Percentiles rank a stretch among this genome's conserved stretches.
phyloP scores from a whole-genome alignment of 1,140 invertebrate genomes.

The Drosophila ogumai region DNA sequence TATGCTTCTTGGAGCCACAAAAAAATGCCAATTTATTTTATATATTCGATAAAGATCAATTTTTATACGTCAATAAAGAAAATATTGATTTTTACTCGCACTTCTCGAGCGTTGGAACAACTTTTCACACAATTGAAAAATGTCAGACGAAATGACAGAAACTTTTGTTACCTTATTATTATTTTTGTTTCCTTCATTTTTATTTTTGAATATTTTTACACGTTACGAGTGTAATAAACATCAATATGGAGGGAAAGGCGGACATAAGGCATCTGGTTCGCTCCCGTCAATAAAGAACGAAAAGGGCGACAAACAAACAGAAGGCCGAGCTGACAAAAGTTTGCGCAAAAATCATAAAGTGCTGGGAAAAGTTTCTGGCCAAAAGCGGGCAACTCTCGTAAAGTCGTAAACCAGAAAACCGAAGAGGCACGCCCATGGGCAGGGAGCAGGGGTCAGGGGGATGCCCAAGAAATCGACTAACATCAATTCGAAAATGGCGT shows the following conservation, averaged over 20 bases:
- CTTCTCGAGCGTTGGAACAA: constrained; percentile 5
- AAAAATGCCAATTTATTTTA: constrained; percentile 42
- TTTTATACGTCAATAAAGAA: constrained; percentile 42
- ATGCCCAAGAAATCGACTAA: constrained; percentile 52
- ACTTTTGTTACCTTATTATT: constrained; percentile 52
- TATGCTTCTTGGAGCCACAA: background rate
- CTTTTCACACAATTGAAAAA: constrained; percentile 55
- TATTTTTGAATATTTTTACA: constrained; percentile 42
- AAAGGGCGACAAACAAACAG: constrained; percentile 42
- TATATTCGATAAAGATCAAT: constrained; percentile 22
- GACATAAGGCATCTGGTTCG: constrained; percentile 45
- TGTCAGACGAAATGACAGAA: constrained; percentile 40
- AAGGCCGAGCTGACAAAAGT: constrained; percentile 56
- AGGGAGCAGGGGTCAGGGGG: background rate
- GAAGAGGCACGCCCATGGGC: background rate
- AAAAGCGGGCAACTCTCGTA: constrained; percentile 36
- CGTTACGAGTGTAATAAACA: constrained; percentile 54
- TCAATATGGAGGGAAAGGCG: constrained; percentile 37
- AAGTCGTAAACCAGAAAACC: constrained; percentile 51
- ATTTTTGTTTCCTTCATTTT: constrained; percentile 41
- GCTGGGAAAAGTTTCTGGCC: constrained; percentile 53
- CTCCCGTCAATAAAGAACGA: constrained; percentile 29
- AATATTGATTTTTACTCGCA: constrained; percentile 36
- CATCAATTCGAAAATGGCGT: constrained; percentile 60
- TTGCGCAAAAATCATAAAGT: constrained; percentile 64